These are phyloP conservation scores for Dermolepida albohirtum DNA, from an alignment of 2,888 invertebrate genomes.

Conservation along the genomic window DNA sequence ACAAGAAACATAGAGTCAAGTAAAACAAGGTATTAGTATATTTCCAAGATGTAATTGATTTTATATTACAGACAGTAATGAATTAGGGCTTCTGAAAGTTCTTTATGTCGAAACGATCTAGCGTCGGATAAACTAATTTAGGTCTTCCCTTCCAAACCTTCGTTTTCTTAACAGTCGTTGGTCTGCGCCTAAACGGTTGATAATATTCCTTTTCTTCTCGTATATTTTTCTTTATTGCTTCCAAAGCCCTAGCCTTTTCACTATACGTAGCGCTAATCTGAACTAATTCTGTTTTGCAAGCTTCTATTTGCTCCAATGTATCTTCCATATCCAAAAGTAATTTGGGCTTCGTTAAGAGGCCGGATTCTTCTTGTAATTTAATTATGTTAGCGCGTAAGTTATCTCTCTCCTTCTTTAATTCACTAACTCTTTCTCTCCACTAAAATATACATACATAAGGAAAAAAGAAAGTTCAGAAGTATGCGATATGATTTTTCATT, in stretches of 20 bases:
- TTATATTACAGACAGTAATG: neutral
- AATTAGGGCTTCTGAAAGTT: slow-evolving; percentile 10
- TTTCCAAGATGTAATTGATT: too few relatives aligned
- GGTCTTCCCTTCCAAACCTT: slow-evolving; percentile 34
- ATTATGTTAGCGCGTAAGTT: slow-evolving; percentile 62
- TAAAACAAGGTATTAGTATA: too few relatives aligned
- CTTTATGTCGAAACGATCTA: slow-evolving; percentile 33
- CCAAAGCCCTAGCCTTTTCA: slow-evolving; percentile 46
- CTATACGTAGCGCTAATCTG: slow-evolving; percentile 44
- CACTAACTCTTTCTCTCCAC: slow-evolving; percentile 61
- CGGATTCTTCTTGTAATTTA: slow-evolving; percentile 64
- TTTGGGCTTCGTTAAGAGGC: slow-evolving; percentile 66
- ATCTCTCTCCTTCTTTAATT: slow-evolving; percentile 63
- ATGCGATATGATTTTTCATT: too few relatives aligned
- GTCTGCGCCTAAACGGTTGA: slow-evolving; percentile 39
- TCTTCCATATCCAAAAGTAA: slow-evolving; percentile 67
- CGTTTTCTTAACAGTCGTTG: neutral
- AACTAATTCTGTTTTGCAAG: slow-evolving; percentile 50
- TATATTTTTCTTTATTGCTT: slow-evolving; percentile 48
- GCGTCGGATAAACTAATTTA: slow-evolving; percentile 18
- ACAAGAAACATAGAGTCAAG: too few relatives aligned
- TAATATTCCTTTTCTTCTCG: slow-evolving; percentile 45
- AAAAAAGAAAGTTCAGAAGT: neutral
- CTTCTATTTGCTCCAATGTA: slow-evolving; percentile 57
- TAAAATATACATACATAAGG: slow-evolving; percentile 39